A percentile compares a stretch with the other conserved stretches of the same genome.
Evolutionary conservation across 2,888 invertebrate species (phyloP).

Genomic region (Incurvaria masculella): DNA sequence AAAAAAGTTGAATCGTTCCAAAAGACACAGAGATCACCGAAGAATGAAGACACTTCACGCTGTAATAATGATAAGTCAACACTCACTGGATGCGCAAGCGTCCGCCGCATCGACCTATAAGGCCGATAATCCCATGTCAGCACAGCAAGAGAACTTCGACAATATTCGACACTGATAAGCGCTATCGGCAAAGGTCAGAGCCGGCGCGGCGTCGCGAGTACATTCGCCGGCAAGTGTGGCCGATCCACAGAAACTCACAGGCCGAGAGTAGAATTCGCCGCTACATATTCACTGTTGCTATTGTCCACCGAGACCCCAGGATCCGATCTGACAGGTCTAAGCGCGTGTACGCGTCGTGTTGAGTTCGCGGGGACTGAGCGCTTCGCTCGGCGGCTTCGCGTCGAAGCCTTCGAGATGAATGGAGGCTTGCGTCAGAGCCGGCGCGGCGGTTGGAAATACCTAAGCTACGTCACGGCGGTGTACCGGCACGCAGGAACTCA

Average conservation of each 20-base stretch:
- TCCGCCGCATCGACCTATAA: neutral
- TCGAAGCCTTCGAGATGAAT: slow-evolving; percentile 38
- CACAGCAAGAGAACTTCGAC: neutral
- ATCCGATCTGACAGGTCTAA: neutral
- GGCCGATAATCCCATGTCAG: neutral
- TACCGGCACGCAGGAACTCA: neutral
- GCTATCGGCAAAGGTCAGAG: neutral
- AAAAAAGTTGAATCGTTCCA: no score
- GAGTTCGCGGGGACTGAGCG: slow-evolving; percentile 50
- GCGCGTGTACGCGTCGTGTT: slow-evolving; percentile 51
- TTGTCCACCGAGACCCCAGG: neutral
- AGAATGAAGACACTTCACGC: no score
- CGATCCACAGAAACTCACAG: no score
- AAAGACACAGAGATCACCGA: no score
- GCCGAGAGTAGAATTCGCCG: no score
- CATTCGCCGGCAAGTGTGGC: no score
- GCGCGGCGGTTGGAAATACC: slow-evolving; percentile 27
- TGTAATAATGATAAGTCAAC: no score
- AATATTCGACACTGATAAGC: neutral
- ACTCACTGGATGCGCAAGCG: neutral
- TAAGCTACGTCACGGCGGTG: neutral
- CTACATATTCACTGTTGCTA: neutral
- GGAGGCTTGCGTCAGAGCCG: slow-evolving; percentile 47
- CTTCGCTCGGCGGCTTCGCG: slow-evolving; percentile 27
- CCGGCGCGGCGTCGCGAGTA: no score